Conservation (phyloP, 2,113 vertebrate species). For the Leucopsar rothschildi region DNA sequence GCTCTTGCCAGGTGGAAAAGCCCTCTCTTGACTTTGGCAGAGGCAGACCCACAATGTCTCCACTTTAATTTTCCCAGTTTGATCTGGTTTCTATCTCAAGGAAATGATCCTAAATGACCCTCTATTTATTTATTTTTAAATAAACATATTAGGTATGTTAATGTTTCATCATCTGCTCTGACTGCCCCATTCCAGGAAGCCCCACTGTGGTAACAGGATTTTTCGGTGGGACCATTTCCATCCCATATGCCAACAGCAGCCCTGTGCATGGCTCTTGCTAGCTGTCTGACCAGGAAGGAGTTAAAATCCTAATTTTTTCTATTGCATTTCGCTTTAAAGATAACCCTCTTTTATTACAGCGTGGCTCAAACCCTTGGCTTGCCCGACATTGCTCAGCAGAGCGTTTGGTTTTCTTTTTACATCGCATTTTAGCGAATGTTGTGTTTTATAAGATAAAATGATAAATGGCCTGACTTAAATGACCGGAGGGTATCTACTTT, state of each 20-base stretch:
- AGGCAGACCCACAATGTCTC: not conserved
- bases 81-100: not conserved
- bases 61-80: not conserved
- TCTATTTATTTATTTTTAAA: not conserved
- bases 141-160: not conserved
- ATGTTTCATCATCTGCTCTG: not conserved
- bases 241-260: not conserved
- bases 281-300: not conserved
- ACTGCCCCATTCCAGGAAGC: not conserved
- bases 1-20: not conserved
- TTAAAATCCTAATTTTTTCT: constrained; percentile 35
- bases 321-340: not conserved
- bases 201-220: not conserved
- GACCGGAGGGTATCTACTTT: constrained; percentile 39
- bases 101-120: not conserved
- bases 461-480: constrained; percentile 63
- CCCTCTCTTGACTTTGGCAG: not conserved
- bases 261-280: not conserved
- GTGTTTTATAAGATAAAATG: constrained; percentile 60
- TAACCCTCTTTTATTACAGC: not conserved
- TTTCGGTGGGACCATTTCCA: not conserved
- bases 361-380: not conserved
- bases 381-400: not conserved
- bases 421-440: not conserved
- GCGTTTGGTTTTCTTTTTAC: constrained; percentile 20